Evolutionary conservation across 2,113 vertebrate species (phyloP).

Genomic region (Crocuta crocuta): DNA sequence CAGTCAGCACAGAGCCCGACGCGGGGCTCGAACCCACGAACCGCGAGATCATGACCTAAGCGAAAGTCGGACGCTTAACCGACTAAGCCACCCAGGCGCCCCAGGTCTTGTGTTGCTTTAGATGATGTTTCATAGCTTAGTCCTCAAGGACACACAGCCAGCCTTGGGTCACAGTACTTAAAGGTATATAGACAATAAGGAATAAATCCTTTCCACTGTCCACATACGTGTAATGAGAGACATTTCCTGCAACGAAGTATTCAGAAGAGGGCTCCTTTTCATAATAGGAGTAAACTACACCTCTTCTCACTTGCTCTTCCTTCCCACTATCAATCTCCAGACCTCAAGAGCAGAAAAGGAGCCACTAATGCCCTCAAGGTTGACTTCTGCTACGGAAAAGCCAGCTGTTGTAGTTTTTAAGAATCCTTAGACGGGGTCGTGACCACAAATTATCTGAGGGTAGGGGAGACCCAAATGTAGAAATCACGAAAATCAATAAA

Average conservation of each 20-base stretch:
- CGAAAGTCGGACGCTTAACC: no score
- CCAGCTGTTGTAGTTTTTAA: background rate
- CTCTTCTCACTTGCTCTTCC: background rate
- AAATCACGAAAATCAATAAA: conserved; percentile 31
- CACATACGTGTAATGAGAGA: background rate
- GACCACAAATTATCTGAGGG: conserved; percentile 22
- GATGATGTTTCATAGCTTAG: background rate
- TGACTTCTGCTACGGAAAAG: background rate
- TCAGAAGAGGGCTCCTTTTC: background rate
- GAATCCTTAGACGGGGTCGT: background rate
- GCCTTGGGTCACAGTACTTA: background rate
- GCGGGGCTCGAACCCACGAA: no score
- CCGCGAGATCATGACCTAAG: no score
- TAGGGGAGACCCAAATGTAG: background rate
- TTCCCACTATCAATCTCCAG: background rate
- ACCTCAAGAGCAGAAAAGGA: background rate
- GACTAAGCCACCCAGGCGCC: no score
- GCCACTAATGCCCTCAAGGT: background rate
- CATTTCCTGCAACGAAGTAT: background rate
- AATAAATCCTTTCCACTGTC: background rate
- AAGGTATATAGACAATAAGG: background rate
- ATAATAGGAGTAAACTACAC: background rate
- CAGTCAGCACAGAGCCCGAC: no score
- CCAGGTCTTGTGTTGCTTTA: background rate
- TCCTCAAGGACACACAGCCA: background rate